phyloP scores from a whole-genome alignment of 1,140 invertebrate genomes.

The Delia radicum region DNA sequence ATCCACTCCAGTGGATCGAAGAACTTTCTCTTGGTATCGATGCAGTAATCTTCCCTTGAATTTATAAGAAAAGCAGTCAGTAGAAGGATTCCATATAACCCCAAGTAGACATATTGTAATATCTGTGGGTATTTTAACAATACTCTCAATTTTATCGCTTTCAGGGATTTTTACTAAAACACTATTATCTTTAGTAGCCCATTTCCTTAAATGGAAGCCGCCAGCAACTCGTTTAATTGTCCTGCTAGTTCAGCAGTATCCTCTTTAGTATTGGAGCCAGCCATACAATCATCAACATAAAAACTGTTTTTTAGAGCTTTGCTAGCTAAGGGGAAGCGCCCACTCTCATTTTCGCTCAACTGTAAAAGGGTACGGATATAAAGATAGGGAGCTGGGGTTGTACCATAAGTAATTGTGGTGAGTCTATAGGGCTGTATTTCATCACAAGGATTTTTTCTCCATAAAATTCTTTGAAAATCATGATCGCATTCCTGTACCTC shows the following conservation, averaged over 20 bases:
- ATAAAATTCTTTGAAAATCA: not conserved
- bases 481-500: not conserved
- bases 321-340: not conserved
- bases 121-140: not conserved
- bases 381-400: slow-evolving; percentile 14
- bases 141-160: not conserved
- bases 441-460: not conserved
- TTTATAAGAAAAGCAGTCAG: slow-evolving; percentile 6
- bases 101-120: slow-evolving; percentile 6
- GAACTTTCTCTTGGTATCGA: slow-evolving; percentile 48
- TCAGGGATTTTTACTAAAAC: slow-evolving; percentile 9
- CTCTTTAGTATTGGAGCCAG: not conserved
- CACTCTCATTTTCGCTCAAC: not conserved
- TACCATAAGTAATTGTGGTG: slow-evolving; percentile 12
- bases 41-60: not conserved
- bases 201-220: slow-evolving; percentile 40
- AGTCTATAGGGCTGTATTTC: not conserved
- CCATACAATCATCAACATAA: slow-evolving; percentile 27
- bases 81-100: not conserved
- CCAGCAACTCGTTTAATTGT: slow-evolving; percentile 14
- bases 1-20: slow-evolving; percentile 51
- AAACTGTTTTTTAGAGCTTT: not conserved
- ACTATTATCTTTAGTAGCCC: slow-evolving; percentile 31
- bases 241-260: not conserved
- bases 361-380: slow-evolving; percentile 13